These are phyloP conservation scores for Acanthopleura granulata DNA, from an alignment of 2,888 invertebrate species.

Conservation along the genomic window DNA sequence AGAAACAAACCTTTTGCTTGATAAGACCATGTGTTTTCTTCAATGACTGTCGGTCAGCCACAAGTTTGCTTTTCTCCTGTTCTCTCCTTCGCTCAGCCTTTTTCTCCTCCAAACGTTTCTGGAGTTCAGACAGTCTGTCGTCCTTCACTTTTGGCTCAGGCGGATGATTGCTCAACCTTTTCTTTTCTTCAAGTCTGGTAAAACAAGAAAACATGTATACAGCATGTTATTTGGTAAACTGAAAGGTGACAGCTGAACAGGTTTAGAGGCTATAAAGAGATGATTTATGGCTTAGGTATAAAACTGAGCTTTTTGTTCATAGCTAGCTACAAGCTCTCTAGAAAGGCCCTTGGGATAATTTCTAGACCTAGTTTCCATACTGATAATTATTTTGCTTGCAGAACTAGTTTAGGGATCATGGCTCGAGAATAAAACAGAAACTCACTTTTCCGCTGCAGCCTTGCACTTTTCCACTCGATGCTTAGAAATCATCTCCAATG, in stretches of 20 bases:
- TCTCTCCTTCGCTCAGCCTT: slow-evolving; percentile 47
- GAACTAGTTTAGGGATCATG: background rate
- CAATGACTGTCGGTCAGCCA: slow-evolving; percentile 41
- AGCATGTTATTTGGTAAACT: background rate
- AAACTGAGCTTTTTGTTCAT: background rate
- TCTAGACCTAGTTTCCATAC: background rate
- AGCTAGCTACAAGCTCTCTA: too few relatives aligned
- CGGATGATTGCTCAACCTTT: slow-evolving; percentile 42
- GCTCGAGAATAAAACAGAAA: background rate
- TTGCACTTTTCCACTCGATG: slow-evolving; percentile 65
- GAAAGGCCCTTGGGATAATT: too few relatives aligned
- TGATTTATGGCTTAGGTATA: too few relatives aligned
- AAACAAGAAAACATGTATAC: background rate
- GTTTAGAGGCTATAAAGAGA: too few relatives aligned
- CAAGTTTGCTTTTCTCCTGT: slow-evolving; percentile 44
- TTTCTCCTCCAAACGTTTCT: slow-evolving; percentile 59
- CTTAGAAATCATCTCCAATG: slow-evolving; percentile 64
- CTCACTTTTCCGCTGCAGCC: slow-evolving; percentile 61
- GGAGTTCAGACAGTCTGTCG: slow-evolving; percentile 53
- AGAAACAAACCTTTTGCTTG: slow-evolving; percentile 49
- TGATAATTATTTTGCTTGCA: background rate
- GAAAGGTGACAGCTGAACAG: background rate
- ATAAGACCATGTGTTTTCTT: slow-evolving; percentile 47
- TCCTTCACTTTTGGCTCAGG: slow-evolving; percentile 42
- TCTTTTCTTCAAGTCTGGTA: slow-evolving; percentile 51